Evolutionary conservation across 2,888 invertebrate species (phyloP).

Genomic region (Aromia moschata): DNA sequence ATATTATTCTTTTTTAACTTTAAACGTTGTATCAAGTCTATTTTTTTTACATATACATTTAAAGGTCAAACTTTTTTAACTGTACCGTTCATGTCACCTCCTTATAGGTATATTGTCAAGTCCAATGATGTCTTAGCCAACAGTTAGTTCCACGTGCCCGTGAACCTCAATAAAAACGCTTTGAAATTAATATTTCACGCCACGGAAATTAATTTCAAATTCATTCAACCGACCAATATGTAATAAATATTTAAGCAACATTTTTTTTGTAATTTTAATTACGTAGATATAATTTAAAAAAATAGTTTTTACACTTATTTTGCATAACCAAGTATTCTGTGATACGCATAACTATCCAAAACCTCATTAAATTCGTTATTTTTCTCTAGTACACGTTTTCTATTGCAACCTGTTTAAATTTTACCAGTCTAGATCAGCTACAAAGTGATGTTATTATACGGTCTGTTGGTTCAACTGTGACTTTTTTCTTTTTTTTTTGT

Average conservation of each 20-base stretch:
- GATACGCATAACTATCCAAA: background rate
- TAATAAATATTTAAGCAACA: background rate
- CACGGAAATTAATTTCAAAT: background rate
- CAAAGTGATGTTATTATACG: background rate
- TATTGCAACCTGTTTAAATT: background rate
- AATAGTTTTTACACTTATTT: background rate
- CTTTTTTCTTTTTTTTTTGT: background rate
- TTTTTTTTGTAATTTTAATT: background rate
- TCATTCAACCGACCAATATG: background rate
- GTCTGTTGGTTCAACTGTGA: background rate
- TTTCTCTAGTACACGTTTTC: background rate
- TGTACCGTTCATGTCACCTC: background rate
- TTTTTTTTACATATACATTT: too few species aligned
- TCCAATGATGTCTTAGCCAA: background rate
- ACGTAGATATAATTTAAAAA: background rate
- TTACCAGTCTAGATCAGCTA: background rate
- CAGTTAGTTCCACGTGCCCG: too few species aligned
- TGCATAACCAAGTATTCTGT: background rate
- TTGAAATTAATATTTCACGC: background rate
- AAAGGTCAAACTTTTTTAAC: background rate
- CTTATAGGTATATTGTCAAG: background rate
- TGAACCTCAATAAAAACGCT: background rate
- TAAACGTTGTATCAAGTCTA: too few species aligned
- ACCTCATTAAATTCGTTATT: background rate
- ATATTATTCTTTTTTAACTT: too few species aligned